Conservation (phyloP, 2,888 invertebrate species). For the Mythimna vitellina region DNA sequence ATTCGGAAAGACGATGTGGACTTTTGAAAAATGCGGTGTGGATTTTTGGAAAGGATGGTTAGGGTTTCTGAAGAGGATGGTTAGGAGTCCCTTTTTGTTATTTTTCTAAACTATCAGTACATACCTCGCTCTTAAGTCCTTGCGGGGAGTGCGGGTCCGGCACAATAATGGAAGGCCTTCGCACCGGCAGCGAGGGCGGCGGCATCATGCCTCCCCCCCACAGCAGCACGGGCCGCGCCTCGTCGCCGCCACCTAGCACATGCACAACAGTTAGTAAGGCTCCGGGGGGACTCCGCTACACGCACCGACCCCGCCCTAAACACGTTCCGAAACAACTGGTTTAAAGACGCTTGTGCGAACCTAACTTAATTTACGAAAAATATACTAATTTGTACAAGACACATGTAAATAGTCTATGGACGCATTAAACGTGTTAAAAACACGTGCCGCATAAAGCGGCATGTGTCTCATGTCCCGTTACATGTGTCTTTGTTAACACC, state of each 20-base stretch:
- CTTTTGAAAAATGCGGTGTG: neutral
- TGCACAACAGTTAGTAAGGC: constrained; percentile 29
- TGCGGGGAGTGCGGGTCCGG: constrained; percentile 90
- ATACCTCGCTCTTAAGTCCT: constrained; percentile 90
- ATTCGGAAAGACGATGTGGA: neutral
- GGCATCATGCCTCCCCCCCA: constrained; percentile 87
- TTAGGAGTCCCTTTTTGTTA: neutral
- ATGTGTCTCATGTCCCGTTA: neutral
- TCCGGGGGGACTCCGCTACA: constrained; percentile 8
- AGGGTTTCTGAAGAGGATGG: neutral
- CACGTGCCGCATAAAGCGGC: constrained; percentile 4
- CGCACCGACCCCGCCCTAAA: constrained; percentile 51
- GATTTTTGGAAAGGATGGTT: neutral
- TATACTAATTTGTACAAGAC: constrained; percentile 1
- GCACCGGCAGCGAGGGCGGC: constrained; percentile 92
- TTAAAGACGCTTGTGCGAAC: constrained; percentile 7
- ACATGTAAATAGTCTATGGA: neutral
- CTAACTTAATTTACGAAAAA: neutral
- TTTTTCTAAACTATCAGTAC: neutral
- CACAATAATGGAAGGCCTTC: constrained; percentile 91
- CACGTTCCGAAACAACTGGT: constrained; percentile 56
- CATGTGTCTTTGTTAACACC: constrained; percentile 6
- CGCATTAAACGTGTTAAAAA: neutral
- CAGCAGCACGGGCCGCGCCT: constrained; percentile 77
- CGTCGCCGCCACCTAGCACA: constrained; percentile 75